These are phyloP conservation scores for Siniperca obscura DNA, from an alignment of 2,797 vertebrate genomes.

Conservation along the genomic window DNA sequence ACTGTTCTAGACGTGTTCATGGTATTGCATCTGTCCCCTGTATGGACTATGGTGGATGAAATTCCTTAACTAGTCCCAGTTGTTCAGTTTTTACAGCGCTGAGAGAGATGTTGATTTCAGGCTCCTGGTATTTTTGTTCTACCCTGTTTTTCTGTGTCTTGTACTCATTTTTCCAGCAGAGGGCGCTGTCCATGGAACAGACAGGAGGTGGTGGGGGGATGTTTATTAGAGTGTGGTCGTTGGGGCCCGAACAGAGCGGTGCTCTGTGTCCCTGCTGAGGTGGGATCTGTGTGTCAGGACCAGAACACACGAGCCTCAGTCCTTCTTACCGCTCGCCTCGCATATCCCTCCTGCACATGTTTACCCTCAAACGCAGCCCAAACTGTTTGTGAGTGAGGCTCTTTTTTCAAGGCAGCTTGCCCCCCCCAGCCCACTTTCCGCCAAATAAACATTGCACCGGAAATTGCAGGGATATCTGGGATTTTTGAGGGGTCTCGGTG, in stretches of 20 bases:
- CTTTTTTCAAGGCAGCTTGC: constrained; percentile 70
- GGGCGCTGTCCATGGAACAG: constrained; percentile 40
- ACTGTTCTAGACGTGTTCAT: background rate
- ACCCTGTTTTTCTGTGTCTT: background rate
- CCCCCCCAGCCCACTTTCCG: constrained; percentile 66
- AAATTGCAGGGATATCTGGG: constrained; percentile 88
- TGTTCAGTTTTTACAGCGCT: background rate
- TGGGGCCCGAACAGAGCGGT: constrained; percentile 76
- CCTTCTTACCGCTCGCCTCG: constrained; percentile 63
- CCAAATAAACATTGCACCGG: constrained; percentile 87
- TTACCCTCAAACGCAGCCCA: constrained; percentile 75
- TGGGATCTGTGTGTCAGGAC: constrained; percentile 75
- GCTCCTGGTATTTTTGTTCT: background rate
- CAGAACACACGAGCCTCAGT: constrained; percentile 82
- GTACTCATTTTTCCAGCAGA: constrained; percentile 62
- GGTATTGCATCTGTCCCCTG: background rate
- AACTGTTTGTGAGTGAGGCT: constrained; percentile 82
- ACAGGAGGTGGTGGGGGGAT: constrained; percentile 27
- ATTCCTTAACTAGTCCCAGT: background rate
- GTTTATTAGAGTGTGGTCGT: constrained; percentile 66
- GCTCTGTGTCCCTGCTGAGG: constrained; percentile 77
- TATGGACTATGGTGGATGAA: background rate
- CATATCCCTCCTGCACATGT: constrained; percentile 73
- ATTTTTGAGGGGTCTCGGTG: constrained; percentile 84
- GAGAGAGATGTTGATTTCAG: constrained; percentile 26